Evolutionary conservation across 2,113 vertebrate species (phyloP), one percentile per base, ranked within the genome.

Genomic region (Callaeas wilsoni): DNA sequence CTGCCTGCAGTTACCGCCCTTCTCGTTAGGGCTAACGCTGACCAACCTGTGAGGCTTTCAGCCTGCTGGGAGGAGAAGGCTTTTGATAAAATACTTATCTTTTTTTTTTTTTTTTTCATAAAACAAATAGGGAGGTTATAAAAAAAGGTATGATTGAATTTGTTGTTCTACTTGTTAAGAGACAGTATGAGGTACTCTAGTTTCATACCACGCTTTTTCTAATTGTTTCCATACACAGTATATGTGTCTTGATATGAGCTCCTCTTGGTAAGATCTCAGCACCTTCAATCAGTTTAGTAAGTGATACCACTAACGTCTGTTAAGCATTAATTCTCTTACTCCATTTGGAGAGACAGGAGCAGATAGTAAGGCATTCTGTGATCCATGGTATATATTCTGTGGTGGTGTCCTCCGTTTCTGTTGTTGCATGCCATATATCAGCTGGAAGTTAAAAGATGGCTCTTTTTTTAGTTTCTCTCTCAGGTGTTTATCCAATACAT

Each of bases 21-120:
- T 30, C 12, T 4, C 1, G 0, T 44, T 3, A 14, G 41, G 33
- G 35, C 15, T 25, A 8, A 9, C 1, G 11, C 12, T 30, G 4
- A 13, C 33, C 20, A 6, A 10, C 30, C 32, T 26, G 7, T 2
- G 8, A 47, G 44, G 35, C 19, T 42, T 6, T 33, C 20, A 22
- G 6, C 26, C 29, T 63, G 12, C 39, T 18, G 32, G 20, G 7
- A 41, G 6, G 4, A 83, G 7, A 4, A 49, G 19, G 25, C 26
- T 67, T 68, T 16, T 27, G 7, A 33, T 46, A 49, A 63, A 83
- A 1, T 6, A 27, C 2, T 2, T 20, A 2, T 12, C 1, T n/a
- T n/a, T n/a, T n/a, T n/a, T n/a, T n/a, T n/a, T 18, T 39, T 42
- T 49, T 6, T 57, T 52, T 32, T 16, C 6, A 26, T 10, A 12